Conservation (phyloP, 2,113 vertebrate genomes). For the Cochlearius cochlearius region DNA sequence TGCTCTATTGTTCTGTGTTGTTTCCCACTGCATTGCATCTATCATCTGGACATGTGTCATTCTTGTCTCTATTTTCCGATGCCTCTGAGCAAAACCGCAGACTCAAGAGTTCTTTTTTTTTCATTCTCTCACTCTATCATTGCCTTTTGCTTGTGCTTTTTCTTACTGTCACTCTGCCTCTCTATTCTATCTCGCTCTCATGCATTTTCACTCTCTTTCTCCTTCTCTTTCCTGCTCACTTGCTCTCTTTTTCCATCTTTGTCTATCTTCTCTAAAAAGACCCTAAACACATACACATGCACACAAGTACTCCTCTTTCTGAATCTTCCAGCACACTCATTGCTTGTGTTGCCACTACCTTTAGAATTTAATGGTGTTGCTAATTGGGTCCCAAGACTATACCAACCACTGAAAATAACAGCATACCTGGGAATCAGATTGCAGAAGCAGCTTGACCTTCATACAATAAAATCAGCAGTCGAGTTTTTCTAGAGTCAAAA, state of each 20-base stretch:
- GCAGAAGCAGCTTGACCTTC: not conserved
- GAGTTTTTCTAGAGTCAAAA: not conserved
- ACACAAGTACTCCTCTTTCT: not conserved
- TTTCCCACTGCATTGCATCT: not conserved
- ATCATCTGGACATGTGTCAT: not conserved
- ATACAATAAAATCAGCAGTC: not conserved
- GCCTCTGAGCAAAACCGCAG: not conserved
- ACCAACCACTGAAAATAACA: not conserved
- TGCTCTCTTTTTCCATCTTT: not conserved
- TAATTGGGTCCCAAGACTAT: conserved; percentile 4
- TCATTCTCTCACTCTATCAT: not conserved
- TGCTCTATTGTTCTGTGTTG: not conserved
- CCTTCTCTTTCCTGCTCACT: not conserved
- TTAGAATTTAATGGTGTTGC: not conserved
- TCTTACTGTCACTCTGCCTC: not conserved
- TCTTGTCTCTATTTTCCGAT: not conserved
- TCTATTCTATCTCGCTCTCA: not conserved
- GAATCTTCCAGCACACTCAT: not conserved
- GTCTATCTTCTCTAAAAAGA: not conserved
- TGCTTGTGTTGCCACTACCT: not conserved
- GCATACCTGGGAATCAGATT: not conserved
- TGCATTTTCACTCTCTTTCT: not conserved
- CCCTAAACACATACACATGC: not conserved
- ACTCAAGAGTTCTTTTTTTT: not conserved
- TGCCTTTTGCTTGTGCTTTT: not conserved